Evolutionary conservation across 2,888 invertebrate genomes (phyloP).

Genomic region (Tachina grossa): DNA sequence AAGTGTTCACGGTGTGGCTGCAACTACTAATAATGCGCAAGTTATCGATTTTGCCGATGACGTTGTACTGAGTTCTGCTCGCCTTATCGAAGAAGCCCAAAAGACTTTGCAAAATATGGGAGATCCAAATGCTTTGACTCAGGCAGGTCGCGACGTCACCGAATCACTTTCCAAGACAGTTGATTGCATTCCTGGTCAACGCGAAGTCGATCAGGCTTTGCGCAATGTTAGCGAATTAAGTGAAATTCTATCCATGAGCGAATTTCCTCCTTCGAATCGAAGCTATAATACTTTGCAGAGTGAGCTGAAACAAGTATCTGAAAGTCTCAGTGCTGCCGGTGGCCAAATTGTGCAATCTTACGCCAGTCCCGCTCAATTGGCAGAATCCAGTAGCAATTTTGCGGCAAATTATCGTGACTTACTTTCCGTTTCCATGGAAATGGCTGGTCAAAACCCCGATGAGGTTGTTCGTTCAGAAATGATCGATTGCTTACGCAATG

Average conservation of each 20-base stretch:
- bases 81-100: constrained; percentile 92
- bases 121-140: constrained; percentile 84
- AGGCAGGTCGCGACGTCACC: constrained; percentile 89
- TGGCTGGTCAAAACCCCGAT: constrained; percentile 92
- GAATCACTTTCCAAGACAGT: constrained; percentile 87
- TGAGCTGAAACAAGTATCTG: constrained; percentile 93
- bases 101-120: constrained; percentile 82
- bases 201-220: constrained; percentile 95
- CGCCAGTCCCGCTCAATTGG: constrained; percentile 87
- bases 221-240: constrained; percentile 90
- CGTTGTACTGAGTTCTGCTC: constrained; percentile 90
- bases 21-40: constrained; percentile 86
- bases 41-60: constrained; percentile 89
- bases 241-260: constrained; percentile 88
- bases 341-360: constrained; percentile 92
- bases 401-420: constrained; percentile 90
- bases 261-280: constrained; percentile 89
- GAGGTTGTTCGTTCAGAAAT: constrained; percentile 90
- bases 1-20: constrained; percentile 91
- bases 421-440: constrained; percentile 91
- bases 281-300: constrained; percentile 92
- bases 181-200: constrained; percentile 95
- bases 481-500: constrained; percentile 93
- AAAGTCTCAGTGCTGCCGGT: constrained; percentile 91
- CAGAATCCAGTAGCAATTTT: constrained; percentile 90